Conservation (phyloP, 2,797 vertebrate genomes). For the Gallinago solitaria region DNA sequence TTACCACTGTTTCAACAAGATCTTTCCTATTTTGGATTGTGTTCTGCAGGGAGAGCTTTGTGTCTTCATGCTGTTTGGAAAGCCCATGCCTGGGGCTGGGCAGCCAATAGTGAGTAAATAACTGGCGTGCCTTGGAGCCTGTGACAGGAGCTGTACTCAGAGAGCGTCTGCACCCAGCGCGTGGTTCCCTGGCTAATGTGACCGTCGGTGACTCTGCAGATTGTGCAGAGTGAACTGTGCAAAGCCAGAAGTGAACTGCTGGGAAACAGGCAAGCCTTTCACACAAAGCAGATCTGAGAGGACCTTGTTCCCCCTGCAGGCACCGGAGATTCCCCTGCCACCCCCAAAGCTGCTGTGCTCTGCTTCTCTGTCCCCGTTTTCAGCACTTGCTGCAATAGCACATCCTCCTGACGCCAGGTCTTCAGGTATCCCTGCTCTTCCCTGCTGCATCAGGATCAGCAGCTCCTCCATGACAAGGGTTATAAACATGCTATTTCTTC, state of each 20-base stretch:
- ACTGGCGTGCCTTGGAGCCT: neutral
- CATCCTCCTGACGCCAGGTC: neutral
- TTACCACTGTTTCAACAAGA: neutral
- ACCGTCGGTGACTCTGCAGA: neutral
- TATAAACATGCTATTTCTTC: neutral
- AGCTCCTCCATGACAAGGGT: neutral
- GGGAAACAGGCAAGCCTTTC: rapidly evolving
- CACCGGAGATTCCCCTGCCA: rapidly evolving
- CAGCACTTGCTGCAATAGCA: neutral
- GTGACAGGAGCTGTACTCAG: neutral
- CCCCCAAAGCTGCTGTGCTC: neutral
- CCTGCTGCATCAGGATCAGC: neutral
- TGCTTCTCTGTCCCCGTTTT: neutral
- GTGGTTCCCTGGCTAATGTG: neutral
- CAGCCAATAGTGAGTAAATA: slow-evolving; percentile 29
- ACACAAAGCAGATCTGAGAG: neutral
- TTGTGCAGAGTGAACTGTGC: neutral
- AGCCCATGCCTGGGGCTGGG: neutral
- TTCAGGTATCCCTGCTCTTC: neutral
- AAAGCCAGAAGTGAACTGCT: neutral
- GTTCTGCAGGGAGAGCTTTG: neutral
- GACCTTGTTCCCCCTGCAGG: neutral
- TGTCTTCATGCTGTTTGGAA: neutral
- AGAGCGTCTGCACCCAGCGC: neutral
- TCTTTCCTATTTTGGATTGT: slow-evolving; percentile 25